Evolutionary conservation across 2,888 invertebrate genomes (phyloP).

Genomic region (Acleris cristana): DNA sequence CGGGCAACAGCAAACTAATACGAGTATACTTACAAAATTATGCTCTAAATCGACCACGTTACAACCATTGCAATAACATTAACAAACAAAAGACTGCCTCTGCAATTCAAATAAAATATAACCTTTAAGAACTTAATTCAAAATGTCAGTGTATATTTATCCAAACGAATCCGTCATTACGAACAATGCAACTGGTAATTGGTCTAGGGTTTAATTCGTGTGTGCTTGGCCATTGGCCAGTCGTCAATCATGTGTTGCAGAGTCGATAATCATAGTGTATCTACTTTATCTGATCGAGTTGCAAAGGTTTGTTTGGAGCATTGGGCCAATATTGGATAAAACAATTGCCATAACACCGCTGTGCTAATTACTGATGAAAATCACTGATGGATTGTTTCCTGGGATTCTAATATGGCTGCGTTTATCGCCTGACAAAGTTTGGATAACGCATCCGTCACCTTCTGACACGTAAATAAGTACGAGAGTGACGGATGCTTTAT

Average conservation of each 20-base stretch:
- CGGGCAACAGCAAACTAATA: too few relatives aligned
- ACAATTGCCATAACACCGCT: background rate
- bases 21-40: too few relatives aligned
- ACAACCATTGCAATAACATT: too few relatives aligned
- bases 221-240: slow-evolving; percentile 38
- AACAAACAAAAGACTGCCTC: slow-evolving; percentile 12
- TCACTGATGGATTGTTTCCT: too few relatives aligned
- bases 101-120: slow-evolving; percentile 24
- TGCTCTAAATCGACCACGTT: too few relatives aligned
- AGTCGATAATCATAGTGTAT: slow-evolving; percentile 61
- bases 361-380: too few relatives aligned
- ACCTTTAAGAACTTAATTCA: slow-evolving; percentile 27
- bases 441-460: too few relatives aligned
- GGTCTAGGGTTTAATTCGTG: slow-evolving; percentile 45
- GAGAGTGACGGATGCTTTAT: too few relatives aligned
- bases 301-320: slow-evolving; percentile 5
- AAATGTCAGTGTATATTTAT: slow-evolving; percentile 34
- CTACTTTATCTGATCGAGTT: slow-evolving; percentile 39
- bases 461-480: too few relatives aligned
- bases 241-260: slow-evolving; percentile 59
- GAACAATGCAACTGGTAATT: slow-evolving; percentile 38
- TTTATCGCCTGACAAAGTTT: too few relatives aligned
- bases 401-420: too few relatives aligned
- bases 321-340: slow-evolving; percentile 22
- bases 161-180: slow-evolving; percentile 33